Evolutionary conservation across 2,797 vertebrate species (phyloP).

Genomic region (Selene dorsalis): DNA sequence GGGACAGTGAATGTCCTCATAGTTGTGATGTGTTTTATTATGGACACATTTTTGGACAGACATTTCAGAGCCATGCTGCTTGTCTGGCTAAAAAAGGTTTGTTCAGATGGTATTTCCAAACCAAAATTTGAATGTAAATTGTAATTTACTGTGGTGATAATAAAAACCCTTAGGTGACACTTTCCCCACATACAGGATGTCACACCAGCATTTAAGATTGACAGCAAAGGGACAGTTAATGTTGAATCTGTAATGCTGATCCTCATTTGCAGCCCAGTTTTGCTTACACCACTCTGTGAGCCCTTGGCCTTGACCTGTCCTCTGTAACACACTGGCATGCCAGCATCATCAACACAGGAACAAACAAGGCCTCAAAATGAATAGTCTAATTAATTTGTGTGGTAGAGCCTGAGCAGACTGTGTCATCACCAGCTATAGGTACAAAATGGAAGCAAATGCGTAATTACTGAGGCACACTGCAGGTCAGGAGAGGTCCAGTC

Average conservation of each 20-base stretch:
- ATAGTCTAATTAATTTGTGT: conserved; percentile 55
- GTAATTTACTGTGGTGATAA: background rate
- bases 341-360: conserved; percentile 16
- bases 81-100: background rate
- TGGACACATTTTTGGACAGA: too few relatives aligned
- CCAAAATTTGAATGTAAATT: too few relatives aligned
- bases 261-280: conserved; percentile 24
- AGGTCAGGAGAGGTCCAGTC: conserved; percentile 12
- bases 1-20: too few relatives aligned
- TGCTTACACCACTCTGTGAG: conserved; percentile 40
- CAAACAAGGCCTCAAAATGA: conserved; percentile 30
- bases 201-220: conserved; percentile 23
- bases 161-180: conserved; percentile 23
- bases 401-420: conserved; percentile 19
- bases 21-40: too few relatives aligned
- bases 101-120: background rate
- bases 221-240: conserved; percentile 5
- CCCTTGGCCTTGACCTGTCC: conserved; percentile 34
- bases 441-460: conserved; percentile 28
- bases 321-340: conserved; percentile 23
- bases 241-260: conserved; percentile 25
- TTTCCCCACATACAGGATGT: conserved; percentile 7
- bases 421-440: conserved; percentile 23
- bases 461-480: conserved; percentile 33
- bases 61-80: background rate